Evolutionary conservation across 2,797 vertebrate genomes (phyloP).

Genomic region (Bovichtus diacanthus): DNA sequence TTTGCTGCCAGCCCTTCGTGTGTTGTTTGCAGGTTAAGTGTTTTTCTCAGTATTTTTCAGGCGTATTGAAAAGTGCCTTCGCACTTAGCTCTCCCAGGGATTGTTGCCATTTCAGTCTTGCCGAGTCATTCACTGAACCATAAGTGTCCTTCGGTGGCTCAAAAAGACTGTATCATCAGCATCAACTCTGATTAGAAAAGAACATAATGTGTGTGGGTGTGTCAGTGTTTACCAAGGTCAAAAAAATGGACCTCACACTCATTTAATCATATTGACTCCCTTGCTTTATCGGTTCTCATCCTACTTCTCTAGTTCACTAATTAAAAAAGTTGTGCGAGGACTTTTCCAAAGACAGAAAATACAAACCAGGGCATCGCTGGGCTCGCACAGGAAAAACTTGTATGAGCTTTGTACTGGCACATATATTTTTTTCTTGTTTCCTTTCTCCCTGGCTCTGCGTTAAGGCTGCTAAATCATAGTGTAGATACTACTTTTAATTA

Average conservation of each 20-base stretch:
- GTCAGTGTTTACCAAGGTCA: constrained; percentile 5
- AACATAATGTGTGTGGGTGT: constrained; percentile 4
- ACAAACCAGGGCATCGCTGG: neutral
- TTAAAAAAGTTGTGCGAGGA: constrained; percentile 9
- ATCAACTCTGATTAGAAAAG: constrained; percentile 52
- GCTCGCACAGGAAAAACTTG: constrained; percentile 18
- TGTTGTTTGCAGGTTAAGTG: constrained; percentile 76
- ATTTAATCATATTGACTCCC: constrained; percentile 16
- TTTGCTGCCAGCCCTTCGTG: constrained; percentile 56
- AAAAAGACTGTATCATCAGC: constrained; percentile 44
- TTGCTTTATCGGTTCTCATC: neutral
- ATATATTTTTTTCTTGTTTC: neutral
- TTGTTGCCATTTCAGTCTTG: constrained; percentile 70
- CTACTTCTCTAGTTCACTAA: neutral
- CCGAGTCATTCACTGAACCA: constrained; percentile 70
- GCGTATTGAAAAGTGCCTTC: constrained; percentile 73
- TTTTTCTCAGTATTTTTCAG: constrained; percentile 76
- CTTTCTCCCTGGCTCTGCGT: constrained; percentile 15
- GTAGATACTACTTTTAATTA: constrained; percentile 42
- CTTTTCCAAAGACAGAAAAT: constrained; percentile 19
- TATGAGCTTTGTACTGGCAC: constrained; percentile 7
- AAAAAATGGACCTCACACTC: constrained; percentile 9
- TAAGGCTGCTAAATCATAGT: constrained; percentile 19
- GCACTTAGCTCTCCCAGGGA: constrained; percentile 70
- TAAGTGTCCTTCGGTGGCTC: constrained; percentile 55